Conservation (phyloP, 2,113 vertebrate species). For the Strix uralensis region DNA sequence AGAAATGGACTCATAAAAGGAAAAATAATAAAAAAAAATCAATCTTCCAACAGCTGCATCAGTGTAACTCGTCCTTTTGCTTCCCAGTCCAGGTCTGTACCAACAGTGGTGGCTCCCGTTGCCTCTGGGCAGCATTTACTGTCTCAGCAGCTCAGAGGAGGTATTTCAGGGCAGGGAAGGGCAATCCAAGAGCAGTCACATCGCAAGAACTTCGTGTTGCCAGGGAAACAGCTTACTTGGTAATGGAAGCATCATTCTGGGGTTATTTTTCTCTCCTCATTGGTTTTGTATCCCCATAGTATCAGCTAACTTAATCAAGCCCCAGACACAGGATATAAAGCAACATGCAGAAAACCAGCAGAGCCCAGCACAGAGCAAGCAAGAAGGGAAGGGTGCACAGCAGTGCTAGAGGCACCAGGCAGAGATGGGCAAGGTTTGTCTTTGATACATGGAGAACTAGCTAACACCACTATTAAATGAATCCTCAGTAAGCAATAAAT, state of each 20-base stretch:
- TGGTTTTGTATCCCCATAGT: not conserved
- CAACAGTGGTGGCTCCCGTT: rapidly evolving
- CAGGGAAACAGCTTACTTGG: not conserved
- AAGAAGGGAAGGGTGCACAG: not conserved
- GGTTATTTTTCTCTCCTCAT: not conserved
- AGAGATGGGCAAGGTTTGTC: not conserved
- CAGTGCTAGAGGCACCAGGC: not conserved
- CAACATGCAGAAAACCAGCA: not conserved
- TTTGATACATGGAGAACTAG: not conserved
- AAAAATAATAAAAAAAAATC: not conserved
- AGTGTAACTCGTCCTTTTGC: not conserved
- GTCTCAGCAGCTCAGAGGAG: not conserved
- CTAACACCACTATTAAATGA: not conserved
- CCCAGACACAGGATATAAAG: not conserved
- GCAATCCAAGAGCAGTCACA: not conserved
- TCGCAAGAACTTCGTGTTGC: not conserved
- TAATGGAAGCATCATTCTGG: not conserved
- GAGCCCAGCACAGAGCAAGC: not conserved
- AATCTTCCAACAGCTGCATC: not conserved
- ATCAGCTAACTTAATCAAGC: not conserved
- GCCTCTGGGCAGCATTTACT: not conserved
- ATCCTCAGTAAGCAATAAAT: not conserved
- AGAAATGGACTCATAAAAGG: not conserved
- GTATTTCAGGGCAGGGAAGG: not conserved
- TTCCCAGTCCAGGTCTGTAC: not conserved